Base-by-base conservation (phyloP, 2,797 vertebrate genomes). In the Tangara arthus region DNA sequence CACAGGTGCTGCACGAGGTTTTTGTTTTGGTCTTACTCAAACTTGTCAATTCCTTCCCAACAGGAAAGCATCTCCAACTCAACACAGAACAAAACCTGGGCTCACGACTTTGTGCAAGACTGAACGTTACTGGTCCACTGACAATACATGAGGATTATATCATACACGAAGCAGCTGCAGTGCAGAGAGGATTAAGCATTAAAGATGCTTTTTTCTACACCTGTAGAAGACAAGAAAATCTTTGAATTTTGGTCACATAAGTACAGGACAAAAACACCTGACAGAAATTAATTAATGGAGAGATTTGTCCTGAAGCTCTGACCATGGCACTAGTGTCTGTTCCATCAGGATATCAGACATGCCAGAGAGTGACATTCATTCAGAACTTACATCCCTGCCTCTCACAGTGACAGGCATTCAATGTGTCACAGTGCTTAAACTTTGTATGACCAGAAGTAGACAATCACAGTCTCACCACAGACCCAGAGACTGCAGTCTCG, bases 121-220 rank as follows among this genome's bases (percentile, higher is more conserved):
- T 96, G 92, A 95, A 92, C 2, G 72, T 95, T 66, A 87, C 91
- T 52, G 84, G 92, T 81, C 92, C 95, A 35, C 84, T 95, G 84
- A 94, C 95, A 88, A 94, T 95, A 94, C 95, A 95, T 6, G 89
- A 95, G 42, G 95, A 95, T 95, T 95, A 92, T 79, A 93, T 94
- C 91, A 95, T 92, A 93, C 94, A 92, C 1, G 94, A 96, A 94
- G 91, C 92, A 90, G 92, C 96, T 56, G 94, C 94, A 95, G 94
- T 94, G 59, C 91, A 95, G 91, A 96, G 87, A 88, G 91, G 95
- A 93, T 90, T 96, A 93, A 95, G 89, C 55, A 95, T 96, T 81
- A 93, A 95, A 83, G 94, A 96, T 71, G 92, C 94, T 32, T 93
- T 91, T 91, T 95, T 95, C 87, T 95, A 92, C 87, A 96, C 76